Evolutionary conservation across 92 coral and sea anemone species (phyloP).

Genomic region (Montipora capitata): DNA sequence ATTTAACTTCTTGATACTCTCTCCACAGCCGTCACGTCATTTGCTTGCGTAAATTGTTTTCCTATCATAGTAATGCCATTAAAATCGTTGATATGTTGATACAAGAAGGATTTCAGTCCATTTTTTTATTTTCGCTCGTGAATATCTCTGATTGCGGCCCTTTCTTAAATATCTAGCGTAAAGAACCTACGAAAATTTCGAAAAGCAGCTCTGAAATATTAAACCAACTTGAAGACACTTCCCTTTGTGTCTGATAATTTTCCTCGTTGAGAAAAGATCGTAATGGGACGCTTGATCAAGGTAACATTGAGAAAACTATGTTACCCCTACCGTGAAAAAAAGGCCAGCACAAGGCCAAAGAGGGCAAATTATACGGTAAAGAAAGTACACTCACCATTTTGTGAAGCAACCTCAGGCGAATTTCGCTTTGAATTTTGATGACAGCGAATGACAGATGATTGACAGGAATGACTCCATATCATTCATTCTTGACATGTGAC

Average conservation of each 20-base stretch:
- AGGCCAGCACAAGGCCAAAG: background rate
- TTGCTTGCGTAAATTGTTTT: background rate
- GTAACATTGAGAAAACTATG: background rate
- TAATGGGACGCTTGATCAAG: background rate
- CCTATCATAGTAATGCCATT: background rate
- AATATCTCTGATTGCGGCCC: background rate
- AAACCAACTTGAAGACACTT: slow-evolving; percentile 2
- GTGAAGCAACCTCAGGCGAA: slow-evolving; percentile 31
- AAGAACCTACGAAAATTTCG: background rate
- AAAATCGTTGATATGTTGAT: background rate
- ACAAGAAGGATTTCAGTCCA: background rate
- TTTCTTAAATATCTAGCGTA: background rate
- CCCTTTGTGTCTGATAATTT: background rate
- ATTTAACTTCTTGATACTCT: too few species aligned
- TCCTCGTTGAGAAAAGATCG: background rate
- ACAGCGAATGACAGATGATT: slow-evolving; percentile 22
- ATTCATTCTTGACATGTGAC: slow-evolving; percentile 24
- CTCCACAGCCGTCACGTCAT: background rate
- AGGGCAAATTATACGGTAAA: background rate
- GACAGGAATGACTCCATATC: slow-evolving; percentile 12
- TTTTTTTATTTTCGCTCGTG: background rate
- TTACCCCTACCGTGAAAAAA: background rate
- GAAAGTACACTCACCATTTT: slow-evolving; percentile 24
- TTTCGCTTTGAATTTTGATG: slow-evolving; percentile 30
- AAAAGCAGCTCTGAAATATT: background rate